These are phyloP conservation scores for Stenurella melanura DNA, from an alignment of 2,888 invertebrate species.

Conservation along the genomic window DNA sequence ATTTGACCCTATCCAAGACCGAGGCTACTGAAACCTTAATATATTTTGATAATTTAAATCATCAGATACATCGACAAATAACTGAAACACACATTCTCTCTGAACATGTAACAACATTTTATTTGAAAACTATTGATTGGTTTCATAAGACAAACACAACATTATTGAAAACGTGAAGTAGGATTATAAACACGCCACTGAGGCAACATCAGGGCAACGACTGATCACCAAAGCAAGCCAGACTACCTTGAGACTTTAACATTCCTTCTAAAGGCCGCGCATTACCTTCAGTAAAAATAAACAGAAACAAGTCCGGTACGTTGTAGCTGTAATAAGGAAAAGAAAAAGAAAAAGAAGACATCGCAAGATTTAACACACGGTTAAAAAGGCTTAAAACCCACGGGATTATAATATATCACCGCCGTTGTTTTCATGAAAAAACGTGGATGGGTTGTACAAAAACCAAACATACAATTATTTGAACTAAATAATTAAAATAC, in stretches of 20 bases:
- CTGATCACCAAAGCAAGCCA: slow-evolving; percentile 55
- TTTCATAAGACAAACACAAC: too few species aligned
- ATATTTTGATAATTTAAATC: too few species aligned
- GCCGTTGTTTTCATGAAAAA: neutral
- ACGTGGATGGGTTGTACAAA: too few species aligned
- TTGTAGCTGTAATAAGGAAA: slow-evolving; percentile 20
- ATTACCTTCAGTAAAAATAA: slow-evolving; percentile 39
- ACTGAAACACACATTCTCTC: too few species aligned
- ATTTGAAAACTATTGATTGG: too few species aligned
- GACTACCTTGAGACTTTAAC: slow-evolving; percentile 68
- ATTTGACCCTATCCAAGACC: too few species aligned
- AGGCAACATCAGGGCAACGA: slow-evolving; percentile 35
- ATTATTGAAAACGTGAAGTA: neutral
- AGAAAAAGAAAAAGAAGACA: slow-evolving; percentile 5
- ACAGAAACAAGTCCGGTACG: slow-evolving; percentile 27
- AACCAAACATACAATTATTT: too few species aligned
- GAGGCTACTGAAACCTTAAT: too few species aligned
- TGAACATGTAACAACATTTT: too few species aligned
- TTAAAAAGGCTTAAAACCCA: neutral
- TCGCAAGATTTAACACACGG: neutral
- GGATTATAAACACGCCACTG: slow-evolving; percentile 32
- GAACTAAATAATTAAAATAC: too few species aligned
- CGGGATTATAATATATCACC: neutral
- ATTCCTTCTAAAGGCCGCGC: slow-evolving; percentile 62
- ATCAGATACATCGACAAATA: too few species aligned